Evolutionary conservation across 2,888 invertebrate species (phyloP), one percentile per base, ranked within the genome.

Genomic region (Drosophila hamatofila): DNA sequence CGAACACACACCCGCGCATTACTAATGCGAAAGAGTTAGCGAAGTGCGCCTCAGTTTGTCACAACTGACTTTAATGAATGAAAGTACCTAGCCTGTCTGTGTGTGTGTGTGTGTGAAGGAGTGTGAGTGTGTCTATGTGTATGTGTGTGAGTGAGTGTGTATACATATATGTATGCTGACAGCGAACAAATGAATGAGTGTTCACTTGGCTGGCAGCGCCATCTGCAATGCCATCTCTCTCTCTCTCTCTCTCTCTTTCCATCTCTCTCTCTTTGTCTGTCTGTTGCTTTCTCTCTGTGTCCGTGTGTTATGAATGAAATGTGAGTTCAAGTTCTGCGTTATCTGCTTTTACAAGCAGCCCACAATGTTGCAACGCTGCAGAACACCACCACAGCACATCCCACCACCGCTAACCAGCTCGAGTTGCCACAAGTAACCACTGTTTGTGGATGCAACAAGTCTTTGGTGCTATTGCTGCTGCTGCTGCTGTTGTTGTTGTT

Each of bases 31-130:
- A 78, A 74, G 75, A 62, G 71, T 75, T 78, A 49, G 52, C 72
- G 64, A 71, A 75, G 69, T 68, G 35, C 49, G 68, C 25, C 60
- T 67, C 66, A 41, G 51, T 68, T 65, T 75, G 68, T 62, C 78
- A 61, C 68, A 58, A 49, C 27, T 59, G 63, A 68, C 77, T 78
- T 81, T 83, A 81, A 83, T 81, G 81, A 81, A 81, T 81, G 81
- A 80, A 83, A 77, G 75, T 75, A 57, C 61, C 44, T 59, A 54
- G 23, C n/a, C 37, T 71, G 71, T 78, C 72, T 63, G 70, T 56
- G 16, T 51, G 12, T 56, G 72, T 63, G 14, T 51, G 14, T 59
- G 55, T 41, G n/a, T 57, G n/a, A n/a, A n/a, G n/a, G n/a, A n/a
- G n/a, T n/a, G n/a, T n/a, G n/a, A n/a, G 6, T 18, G 42, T 55